Conservation (phyloP, 1,140 invertebrate species). For the Steinernema feltiae region DNA sequence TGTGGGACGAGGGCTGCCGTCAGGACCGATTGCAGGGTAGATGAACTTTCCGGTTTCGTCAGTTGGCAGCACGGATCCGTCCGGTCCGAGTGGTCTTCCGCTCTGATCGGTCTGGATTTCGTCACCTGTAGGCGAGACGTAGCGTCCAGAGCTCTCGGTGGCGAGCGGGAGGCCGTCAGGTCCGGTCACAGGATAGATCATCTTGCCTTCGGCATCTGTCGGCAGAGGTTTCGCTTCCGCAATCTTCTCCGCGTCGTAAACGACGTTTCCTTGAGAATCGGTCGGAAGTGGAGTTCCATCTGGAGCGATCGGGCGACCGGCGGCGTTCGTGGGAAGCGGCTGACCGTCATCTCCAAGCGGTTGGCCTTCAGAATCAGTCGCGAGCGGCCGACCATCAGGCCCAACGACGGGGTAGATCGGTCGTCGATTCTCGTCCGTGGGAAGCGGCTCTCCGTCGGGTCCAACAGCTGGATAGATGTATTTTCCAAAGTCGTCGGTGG, state of each 20-base stretch:
- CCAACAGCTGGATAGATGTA: neutral
- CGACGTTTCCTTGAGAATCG: constrained; percentile 16
- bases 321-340: constrained; percentile 23
- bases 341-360: constrained; percentile 27
- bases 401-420: constrained; percentile 23
- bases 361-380: constrained; percentile 19
- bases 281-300: constrained; percentile 21
- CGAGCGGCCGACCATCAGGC: constrained; percentile 26
- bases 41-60: constrained; percentile 19
- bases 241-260: constrained; percentile 15
- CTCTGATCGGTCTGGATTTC: constrained; percentile 22
- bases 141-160: constrained; percentile 24
- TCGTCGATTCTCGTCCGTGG: constrained; percentile 23
- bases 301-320: constrained; percentile 19
- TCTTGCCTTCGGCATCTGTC: constrained; percentile 6
- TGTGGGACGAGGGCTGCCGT: constrained; percentile 25
- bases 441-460: neutral
- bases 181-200: constrained; percentile 19
- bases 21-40: constrained; percentile 23
- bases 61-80: constrained; percentile 24
- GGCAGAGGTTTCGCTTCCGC: neutral
- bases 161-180: constrained; percentile 24
- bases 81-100: constrained; percentile 27
- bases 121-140: neutral
- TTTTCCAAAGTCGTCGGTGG: neutral